Conservation (phyloP, 2,113 vertebrate species). For the Pollimyrus isidori region DNA sequence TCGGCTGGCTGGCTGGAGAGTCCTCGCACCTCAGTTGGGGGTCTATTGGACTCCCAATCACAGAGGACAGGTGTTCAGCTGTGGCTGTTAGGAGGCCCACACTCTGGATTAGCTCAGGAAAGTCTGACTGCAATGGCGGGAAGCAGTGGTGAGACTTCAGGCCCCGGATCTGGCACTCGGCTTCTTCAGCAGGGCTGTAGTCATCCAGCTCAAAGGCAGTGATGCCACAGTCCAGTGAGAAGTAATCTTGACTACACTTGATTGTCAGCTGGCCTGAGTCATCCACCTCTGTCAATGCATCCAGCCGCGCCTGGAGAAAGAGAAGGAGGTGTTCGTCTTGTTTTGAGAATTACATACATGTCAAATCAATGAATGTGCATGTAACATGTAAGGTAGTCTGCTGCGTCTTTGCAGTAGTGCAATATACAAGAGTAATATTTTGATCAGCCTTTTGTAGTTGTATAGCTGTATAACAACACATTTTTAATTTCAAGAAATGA, state of each 20-base stretch:
- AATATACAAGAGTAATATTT: not conserved
- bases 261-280: constrained; percentile 95
- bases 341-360: not conserved
- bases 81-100: constrained; percentile 71
- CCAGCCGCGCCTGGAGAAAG: constrained; percentile 73
- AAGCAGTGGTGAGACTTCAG: constrained; percentile 59
- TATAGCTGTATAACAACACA: not conserved
- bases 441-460: not conserved
- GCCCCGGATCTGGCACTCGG: constrained; percentile 51
- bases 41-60: constrained; percentile 24
- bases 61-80: constrained; percentile 48
- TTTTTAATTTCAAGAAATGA: not conserved
- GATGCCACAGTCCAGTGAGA: constrained; percentile 95
- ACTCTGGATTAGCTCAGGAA: constrained; percentile 71
- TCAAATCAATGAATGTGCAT: not conserved
- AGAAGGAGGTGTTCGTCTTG: not conserved
- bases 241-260: constrained; percentile 93
- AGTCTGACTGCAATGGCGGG: constrained; percentile 69
- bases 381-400: not conserved
- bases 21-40: constrained; percentile 21
- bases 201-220: constrained; percentile 92
- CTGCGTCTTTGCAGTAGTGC: not conserved
- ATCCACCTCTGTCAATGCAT: constrained; percentile 89
- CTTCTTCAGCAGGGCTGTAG: constrained; percentile 88
- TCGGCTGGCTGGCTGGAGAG: not conserved